These are phyloP conservation scores for Caenorhabditis elegans DNA, from an alignment of 1,140 invertebrate species.

Conservation along the genomic window WBcel235 BX284603.4:12587001-12587500, in stretches of 20 bases:
- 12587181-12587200: neutral
- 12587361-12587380: too few relatives aligned
- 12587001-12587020: too few relatives aligned
- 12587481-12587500: too few relatives aligned
- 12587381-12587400: neutral
- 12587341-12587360: too few relatives aligned
- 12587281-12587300: neutral
- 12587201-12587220: neutral
- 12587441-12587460: too few relatives aligned
- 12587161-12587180: neutral
- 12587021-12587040: too few relatives aligned
- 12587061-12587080: neutral
- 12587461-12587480: too few relatives aligned
- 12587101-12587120: too few relatives aligned
- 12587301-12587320: slow-evolving; percentile 18
- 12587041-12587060: too few relatives aligned
- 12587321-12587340: neutral
- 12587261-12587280: neutral
- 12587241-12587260: neutral
- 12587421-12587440: too few relatives aligned
- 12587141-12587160: slow-evolving; percentile 17
- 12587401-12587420: too few relatives aligned
- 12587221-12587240: neutral
- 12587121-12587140: neutral
- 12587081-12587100: too few relatives aligned